Conservation (phyloP, 1,140 invertebrate genomes). For the Tetramorium simillimum region DNA sequence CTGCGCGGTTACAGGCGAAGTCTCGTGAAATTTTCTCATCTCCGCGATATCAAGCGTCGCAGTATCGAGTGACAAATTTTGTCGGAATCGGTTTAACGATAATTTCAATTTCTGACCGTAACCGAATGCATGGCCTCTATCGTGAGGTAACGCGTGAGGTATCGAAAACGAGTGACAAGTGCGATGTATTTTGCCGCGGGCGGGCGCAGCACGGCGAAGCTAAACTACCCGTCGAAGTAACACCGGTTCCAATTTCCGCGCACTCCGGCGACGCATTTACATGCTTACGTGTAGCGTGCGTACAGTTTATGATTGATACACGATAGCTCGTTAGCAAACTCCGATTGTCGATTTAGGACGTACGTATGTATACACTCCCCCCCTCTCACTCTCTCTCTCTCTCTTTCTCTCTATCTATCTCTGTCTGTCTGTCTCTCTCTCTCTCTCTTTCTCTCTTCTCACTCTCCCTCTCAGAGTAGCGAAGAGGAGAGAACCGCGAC, state of each 20-base stretch:
- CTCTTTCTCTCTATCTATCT: background rate
- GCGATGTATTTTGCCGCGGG: background rate
- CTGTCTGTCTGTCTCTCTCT: background rate
- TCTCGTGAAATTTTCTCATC: background rate
- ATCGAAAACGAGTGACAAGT: background rate
- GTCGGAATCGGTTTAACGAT: background rate
- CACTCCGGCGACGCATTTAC: constrained; percentile 1
- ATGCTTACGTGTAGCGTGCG: constrained; percentile 36
- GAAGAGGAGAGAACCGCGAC: background rate
- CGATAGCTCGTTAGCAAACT: constrained; percentile 45
- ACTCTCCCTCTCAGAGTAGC: background rate
- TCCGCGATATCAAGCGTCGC: background rate
- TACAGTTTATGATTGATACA: constrained; percentile 42
- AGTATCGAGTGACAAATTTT: background rate
- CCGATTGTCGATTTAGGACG: constrained; percentile 27
- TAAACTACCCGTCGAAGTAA: constrained; percentile 4
- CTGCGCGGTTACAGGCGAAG: too few relatives aligned
- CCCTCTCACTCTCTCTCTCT: background rate
- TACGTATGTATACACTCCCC: background rate
- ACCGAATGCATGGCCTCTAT: background rate
- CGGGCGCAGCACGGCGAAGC: background rate
- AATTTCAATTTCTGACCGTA: background rate
- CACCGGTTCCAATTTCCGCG: constrained; percentile 1
- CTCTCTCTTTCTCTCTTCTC: background rate
- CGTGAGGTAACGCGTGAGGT: too few relatives aligned